phyloP scores from a whole-genome alignment of 2,113 vertebrate species.

The Kobus ellipsiprymnus region DNA sequence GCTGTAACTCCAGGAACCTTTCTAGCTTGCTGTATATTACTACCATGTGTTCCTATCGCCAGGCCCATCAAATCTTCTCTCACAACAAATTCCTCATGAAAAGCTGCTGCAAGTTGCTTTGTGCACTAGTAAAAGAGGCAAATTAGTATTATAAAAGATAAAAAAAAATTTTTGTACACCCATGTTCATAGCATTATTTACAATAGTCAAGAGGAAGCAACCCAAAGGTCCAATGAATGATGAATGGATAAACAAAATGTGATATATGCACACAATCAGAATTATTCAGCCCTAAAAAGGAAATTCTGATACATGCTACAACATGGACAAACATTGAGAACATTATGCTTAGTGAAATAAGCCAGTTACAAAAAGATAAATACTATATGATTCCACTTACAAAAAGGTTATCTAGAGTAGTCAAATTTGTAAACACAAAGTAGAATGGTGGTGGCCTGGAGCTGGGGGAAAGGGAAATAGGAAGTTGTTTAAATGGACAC shows the following conservation, averaged over 20 bases:
- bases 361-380: not conserved
- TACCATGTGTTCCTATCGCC: slow-evolving; percentile 87
- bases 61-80: slow-evolving; percentile 90
- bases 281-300: not conserved
- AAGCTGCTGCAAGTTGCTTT: slow-evolving; percentile 87
- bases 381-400: not conserved
- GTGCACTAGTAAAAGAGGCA: slow-evolving; percentile 78
- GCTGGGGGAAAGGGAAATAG: not conserved
- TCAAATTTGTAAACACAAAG: not conserved
- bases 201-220: not conserved
- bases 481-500: not conserved
- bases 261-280: not conserved
- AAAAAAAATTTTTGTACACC: not conserved
- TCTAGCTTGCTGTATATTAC: slow-evolving; percentile 87
- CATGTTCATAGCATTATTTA: not conserved
- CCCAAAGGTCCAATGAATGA: not conserved
- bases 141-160: slow-evolving; percentile 34
- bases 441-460: not conserved
- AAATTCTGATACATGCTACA: not conserved
- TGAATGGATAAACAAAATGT: not conserved
- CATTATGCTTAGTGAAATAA: not conserved
- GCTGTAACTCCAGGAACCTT: slow-evolving; percentile 88
- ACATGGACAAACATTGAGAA: not conserved
- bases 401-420: not conserved
- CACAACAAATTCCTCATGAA: slow-evolving; percentile 88